phyloP scores from a whole-genome alignment of 92 coral and sea anemone species.

The Ricordea florida region DNA sequence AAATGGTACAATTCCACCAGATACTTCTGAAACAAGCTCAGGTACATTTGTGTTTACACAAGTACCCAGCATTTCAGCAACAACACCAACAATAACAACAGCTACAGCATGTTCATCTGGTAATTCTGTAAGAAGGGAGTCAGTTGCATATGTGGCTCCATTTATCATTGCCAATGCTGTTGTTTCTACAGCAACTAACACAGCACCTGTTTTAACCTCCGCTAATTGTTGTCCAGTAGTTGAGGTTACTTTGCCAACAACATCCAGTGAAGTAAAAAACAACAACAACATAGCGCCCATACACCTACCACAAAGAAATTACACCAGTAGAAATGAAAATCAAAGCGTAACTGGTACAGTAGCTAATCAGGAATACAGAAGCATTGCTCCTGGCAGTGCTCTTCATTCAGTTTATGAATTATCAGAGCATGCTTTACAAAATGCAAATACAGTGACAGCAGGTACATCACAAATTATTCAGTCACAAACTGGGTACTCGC shows the following conservation, averaged over 20 bases:
- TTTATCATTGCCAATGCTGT: conserved; percentile 20
- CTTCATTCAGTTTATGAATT: background rate
- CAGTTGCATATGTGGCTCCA: conserved; percentile 20
- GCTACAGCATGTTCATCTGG: background rate
- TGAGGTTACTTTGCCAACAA: too few relatives aligned
- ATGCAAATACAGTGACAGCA: background rate
- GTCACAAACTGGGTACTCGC: conserved; percentile 39
- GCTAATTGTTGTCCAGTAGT: background rate
- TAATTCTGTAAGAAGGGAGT: conserved; percentile 1
- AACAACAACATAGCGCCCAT: too few relatives aligned
- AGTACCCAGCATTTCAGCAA: conserved; percentile 1
- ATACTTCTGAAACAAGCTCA: background rate
- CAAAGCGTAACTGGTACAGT: background rate
- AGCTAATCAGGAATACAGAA: too few relatives aligned
- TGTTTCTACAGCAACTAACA: too few relatives aligned
- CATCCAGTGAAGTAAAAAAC: too few relatives aligned
- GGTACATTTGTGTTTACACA: conserved; percentile 5
- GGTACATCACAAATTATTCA: conserved; percentile 9
- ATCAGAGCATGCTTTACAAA: conserved; percentile 8
- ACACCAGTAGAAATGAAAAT: background rate
- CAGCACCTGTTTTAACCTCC: background rate
- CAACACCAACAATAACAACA: background rate
- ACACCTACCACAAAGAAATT: background rate
- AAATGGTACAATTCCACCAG: too few relatives aligned
- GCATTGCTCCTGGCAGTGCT: too few relatives aligned